Conservation (phyloP, 2,113 vertebrate genomes). For the Phrynocephalus versicolor region DNA sequence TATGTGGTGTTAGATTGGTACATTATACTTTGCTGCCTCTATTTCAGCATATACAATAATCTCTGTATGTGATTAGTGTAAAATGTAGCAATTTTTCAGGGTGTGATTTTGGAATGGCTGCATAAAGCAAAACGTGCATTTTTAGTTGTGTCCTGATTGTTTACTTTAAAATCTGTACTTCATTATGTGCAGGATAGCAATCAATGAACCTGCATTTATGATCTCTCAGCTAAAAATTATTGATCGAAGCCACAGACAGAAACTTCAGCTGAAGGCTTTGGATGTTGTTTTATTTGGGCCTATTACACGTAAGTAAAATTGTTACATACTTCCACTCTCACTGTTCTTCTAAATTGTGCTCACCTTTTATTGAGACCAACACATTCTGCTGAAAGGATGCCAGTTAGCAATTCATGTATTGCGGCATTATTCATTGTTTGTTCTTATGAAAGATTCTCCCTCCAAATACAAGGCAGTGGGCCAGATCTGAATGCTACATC, state of each 20-base stretch:
- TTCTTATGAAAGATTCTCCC: background rate
- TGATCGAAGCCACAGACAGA: slow-evolving; percentile 96
- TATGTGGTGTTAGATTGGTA: background rate
- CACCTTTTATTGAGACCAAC: background rate
- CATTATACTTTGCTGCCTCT: background rate
- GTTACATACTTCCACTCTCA: background rate
- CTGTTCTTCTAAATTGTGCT: background rate
- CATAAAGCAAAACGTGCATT: background rate
- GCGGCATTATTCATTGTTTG: background rate
- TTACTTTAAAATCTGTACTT: slow-evolving; percentile 8
- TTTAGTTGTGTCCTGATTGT: background rate
- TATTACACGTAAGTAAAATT: slow-evolving; percentile 88
- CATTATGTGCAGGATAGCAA: slow-evolving; percentile 87
- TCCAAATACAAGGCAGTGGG: background rate
- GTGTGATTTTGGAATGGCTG: background rate
- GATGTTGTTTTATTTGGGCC: slow-evolving; percentile 97
- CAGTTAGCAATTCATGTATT: slow-evolving; percentile 13
- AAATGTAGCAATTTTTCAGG: background rate
- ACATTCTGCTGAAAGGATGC: background rate
- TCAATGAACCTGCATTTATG: slow-evolving; percentile 93
- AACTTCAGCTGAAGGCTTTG: slow-evolving; percentile 94
- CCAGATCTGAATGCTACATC: background rate
- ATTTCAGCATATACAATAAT: background rate
- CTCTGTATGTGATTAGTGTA: background rate
- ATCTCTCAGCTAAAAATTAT: slow-evolving; percentile 92